Base-by-base conservation (phyloP, 1,140 invertebrate species). In the Coenobita brevimanus region DNA sequence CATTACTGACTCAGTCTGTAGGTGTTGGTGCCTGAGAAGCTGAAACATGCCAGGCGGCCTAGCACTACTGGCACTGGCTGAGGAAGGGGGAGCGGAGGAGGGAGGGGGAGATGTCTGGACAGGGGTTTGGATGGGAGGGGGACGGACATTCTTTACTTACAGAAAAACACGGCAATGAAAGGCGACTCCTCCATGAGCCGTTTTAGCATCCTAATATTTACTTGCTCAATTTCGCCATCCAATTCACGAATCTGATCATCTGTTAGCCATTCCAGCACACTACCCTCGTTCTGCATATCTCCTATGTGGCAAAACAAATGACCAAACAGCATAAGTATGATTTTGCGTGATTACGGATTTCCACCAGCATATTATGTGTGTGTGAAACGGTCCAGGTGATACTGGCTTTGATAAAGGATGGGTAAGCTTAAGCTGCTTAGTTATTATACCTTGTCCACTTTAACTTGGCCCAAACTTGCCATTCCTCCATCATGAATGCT, bases 161-260 rank as follows among this genome's bases (percentile, higher is more conserved):
- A 98, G 92, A 97, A 98, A 92, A 97, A 97, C 2, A 98, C 97
- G 24, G 97, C 97, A 62, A 98, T 94, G 91, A 98, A 95, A 79
- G 97, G 96, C 15, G 97, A 98, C 92, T 97, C 96, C 36, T 96
- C 96, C 89, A 98, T 93, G 33, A 98, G 94, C 91, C 97, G 95
- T 90, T 97, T 96, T 81, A 98, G 93, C 97, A 98, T 98, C 91
- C 96, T 94, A 81, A 95, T 95, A 92, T 98, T 98, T 1, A 98
- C 97, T 67, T 96, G 91, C 91, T 98, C 97, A 91, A 98, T 99
- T 94, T 98, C 97, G 93, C 98, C 97, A 17, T 97, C 97, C 87
- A 98, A 92, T 93, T 98, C 97, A 21, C 97, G 94, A 92, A 98
- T 98, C 88, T 98, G 97, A 92, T 98, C 97, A 92, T 98, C 97